phyloP scores from a whole-genome alignment of 2,888 invertebrate species.

The Drosophila neonasuta region DNA sequence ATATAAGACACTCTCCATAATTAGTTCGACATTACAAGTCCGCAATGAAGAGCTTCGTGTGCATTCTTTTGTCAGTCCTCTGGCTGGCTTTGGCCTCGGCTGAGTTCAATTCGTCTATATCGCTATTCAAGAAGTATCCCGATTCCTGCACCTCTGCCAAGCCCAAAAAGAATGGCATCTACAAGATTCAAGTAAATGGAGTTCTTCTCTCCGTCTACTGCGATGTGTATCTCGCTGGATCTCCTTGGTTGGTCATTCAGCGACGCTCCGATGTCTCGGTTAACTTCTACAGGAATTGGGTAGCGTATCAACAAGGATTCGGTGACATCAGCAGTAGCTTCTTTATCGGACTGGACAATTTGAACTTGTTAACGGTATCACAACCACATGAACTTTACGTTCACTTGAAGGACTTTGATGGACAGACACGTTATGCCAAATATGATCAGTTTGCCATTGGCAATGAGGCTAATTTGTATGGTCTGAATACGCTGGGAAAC shows the following conservation, averaged over 20 bases:
- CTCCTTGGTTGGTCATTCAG: slow-evolving; percentile 36
- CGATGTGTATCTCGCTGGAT: slow-evolving; percentile 15
- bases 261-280: slow-evolving; percentile 27
- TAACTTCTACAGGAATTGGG: slow-evolving; percentile 37
- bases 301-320: slow-evolving; percentile 29
- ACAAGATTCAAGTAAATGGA: slow-evolving; percentile 35
- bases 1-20: slow-evolving; percentile 15
- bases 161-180: slow-evolving; percentile 44
- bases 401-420: slow-evolving; percentile 85
- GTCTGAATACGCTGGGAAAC: slow-evolving; percentile 85
- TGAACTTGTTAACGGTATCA: slow-evolving; percentile 82
- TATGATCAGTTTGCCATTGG: slow-evolving; percentile 86
- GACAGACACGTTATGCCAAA: slow-evolving; percentile 84
- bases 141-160: slow-evolving; percentile 36
- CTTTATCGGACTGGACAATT: slow-evolving; percentile 87
- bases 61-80: slow-evolving; percentile 17
- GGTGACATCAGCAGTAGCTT: slow-evolving; percentile 77
- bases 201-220: slow-evolving; percentile 30
- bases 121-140: slow-evolving; percentile 15
- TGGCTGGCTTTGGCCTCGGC: slow-evolving; percentile 13
- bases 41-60: slow-evolving; percentile 19
- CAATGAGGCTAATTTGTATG: slow-evolving; percentile 85
- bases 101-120: not conserved
- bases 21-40: not conserved
- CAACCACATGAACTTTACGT: slow-evolving; percentile 84